phyloP scores from a whole-genome alignment of 2,888 invertebrate genomes.

The Leptodirus hochenwartii region DNA sequence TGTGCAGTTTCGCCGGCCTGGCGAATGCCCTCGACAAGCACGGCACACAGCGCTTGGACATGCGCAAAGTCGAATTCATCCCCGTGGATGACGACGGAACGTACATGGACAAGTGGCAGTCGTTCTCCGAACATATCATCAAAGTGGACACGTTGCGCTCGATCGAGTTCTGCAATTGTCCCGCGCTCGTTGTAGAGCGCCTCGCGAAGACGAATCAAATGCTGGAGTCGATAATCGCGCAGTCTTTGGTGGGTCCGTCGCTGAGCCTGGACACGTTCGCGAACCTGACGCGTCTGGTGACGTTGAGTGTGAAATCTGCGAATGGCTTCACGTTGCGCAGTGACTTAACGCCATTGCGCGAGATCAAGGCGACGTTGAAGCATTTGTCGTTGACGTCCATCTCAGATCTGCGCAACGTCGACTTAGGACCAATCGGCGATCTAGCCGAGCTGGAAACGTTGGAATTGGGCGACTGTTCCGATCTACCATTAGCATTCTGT shows the following conservation, averaged over 20 bases:
- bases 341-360: slow-evolving; percentile 40
- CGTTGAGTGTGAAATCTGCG: slow-evolving; percentile 57
- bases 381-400: slow-evolving; percentile 48
- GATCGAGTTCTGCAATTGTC: slow-evolving; percentile 44
- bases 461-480: slow-evolving; percentile 67
- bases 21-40: slow-evolving; percentile 50
- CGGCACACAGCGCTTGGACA: slow-evolving; percentile 58
- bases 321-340: slow-evolving; percentile 42
- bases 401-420: slow-evolving; percentile 28
- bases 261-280: slow-evolving; percentile 44
- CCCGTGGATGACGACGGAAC: slow-evolving; percentile 31
- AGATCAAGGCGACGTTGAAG: slow-evolving; percentile 43
- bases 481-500: slow-evolving; percentile 50
- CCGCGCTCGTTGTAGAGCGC: slow-evolving; percentile 49
- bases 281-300: slow-evolving; percentile 40
- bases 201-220: slow-evolving; percentile 43
- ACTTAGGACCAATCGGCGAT: slow-evolving; percentile 35
- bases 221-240: slow-evolving; percentile 48
- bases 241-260: slow-evolving; percentile 49
- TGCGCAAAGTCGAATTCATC: slow-evolving; percentile 65
- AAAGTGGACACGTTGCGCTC: slow-evolving; percentile 35
- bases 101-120: slow-evolving; percentile 52
- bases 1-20: slow-evolving; percentile 61
- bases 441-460: slow-evolving; percentile 49
- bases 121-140: slow-evolving; percentile 46